A percentile compares a stretch with the other conserved stretches of the same genome.
Conservation (phyloP, 1,140 invertebrate species). For the Pseudomyrmex cubaensis region DNA sequence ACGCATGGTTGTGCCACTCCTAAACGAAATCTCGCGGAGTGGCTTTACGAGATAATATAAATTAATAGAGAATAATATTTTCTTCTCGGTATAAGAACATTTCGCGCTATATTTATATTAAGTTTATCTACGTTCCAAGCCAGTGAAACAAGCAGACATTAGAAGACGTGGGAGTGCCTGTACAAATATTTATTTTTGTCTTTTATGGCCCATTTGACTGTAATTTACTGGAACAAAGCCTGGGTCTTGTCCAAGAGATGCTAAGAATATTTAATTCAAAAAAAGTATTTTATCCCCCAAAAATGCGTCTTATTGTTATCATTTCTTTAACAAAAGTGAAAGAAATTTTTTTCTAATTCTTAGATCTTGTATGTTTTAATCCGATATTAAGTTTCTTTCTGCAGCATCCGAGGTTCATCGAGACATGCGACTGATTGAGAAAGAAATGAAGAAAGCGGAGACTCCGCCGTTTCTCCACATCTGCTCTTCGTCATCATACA, state of each 20-base stretch:
- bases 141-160: neutral
- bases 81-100: neutral
- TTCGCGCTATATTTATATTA: neutral
- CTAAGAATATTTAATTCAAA: neutral
- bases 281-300: neutral
- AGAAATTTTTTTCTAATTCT: neutral
- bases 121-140: neutral
- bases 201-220: neutral
- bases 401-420: neutral
- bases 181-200: constrained; percentile 24
- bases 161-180: neutral
- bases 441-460: neutral
- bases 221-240: neutral
- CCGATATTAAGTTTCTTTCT: neutral
- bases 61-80: neutral
- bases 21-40: neutral
- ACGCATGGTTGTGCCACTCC: constrained; percentile 1
- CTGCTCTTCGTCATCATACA: neutral
- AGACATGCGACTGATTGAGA: neutral
- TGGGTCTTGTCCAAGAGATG: neutral
- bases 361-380: neutral
- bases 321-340: neutral
- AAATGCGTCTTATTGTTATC: neutral
- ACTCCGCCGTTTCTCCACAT: neutral
- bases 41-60: neutral